phyloP scores from a whole-genome alignment of 1,140 invertebrate species.

The Drosophila elegans region DNA sequence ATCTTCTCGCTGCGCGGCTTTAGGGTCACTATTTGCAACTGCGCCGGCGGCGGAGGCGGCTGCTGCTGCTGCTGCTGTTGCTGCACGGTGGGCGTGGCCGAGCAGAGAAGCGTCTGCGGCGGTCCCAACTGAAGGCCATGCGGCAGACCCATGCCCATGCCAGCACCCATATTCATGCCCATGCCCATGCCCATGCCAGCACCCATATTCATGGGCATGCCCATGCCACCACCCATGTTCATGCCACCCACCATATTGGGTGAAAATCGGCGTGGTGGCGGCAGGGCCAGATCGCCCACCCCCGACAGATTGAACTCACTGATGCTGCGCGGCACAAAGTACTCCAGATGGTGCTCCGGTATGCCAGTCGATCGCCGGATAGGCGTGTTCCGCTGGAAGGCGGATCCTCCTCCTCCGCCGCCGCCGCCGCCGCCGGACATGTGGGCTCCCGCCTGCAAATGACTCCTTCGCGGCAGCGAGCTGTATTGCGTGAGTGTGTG shows the following conservation, averaged over 20 bases:
- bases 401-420: conserved; percentile 35
- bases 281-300: conserved; percentile 86
- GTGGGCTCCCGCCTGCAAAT: conserved; percentile 38
- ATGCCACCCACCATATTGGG: conserved; percentile 56
- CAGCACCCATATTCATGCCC: conserved; percentile 38
- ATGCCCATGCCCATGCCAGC: conserved; percentile 43
- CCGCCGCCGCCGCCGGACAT: conserved; percentile 16
- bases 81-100: conserved; percentile 65
- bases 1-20: conserved; percentile 89
- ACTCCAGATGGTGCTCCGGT: conserved; percentile 89
- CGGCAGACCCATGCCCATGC: conserved; percentile 65
- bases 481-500: conserved; percentile 78
- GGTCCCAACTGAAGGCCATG: conserved; percentile 75
- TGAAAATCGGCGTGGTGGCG: conserved; percentile 84
- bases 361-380: conserved; percentile 88
- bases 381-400: conserved; percentile 88
- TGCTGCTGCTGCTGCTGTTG: conserved; percentile 57
- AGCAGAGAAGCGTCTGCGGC: conserved; percentile 74
- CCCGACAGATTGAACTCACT: conserved; percentile 92
- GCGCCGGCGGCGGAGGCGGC: conserved; percentile 68
- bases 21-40: conserved; percentile 77
- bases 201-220: conserved; percentile 35
- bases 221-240: conserved; percentile 35
- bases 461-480: conserved; percentile 77
- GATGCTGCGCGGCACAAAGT: conserved; percentile 92